These are phyloP conservation scores for Lottia gigantea DNA, from an alignment of 2,888 invertebrate genomes.

Conservation along the genomic window DNA sequence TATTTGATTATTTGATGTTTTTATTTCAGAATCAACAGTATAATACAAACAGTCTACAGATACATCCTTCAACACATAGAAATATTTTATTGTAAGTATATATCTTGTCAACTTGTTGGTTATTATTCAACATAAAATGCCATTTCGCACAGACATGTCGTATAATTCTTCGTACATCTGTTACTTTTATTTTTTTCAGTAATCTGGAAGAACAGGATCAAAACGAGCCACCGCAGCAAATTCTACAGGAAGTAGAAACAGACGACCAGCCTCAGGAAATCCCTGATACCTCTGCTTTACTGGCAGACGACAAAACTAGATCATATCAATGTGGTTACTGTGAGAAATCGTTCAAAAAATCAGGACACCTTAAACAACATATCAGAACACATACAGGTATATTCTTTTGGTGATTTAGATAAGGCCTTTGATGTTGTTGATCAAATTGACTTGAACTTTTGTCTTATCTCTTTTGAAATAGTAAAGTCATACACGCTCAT, in stretches of 20 bases:
- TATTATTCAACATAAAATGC: too few species aligned
- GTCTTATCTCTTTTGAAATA: too few species aligned
- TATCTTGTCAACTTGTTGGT: background rate
- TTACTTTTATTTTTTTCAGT: too few species aligned
- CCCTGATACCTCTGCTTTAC: background rate
- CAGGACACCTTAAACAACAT: conserved; percentile 70
- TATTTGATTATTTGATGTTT: too few species aligned
- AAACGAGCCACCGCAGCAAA: conserved; percentile 25
- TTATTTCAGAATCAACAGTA: too few species aligned
- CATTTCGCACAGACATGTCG: too few species aligned
- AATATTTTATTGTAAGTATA: background rate
- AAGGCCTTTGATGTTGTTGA: too few species aligned
- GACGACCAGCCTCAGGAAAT: conserved; percentile 12
- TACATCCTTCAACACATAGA: background rate
- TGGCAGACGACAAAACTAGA: conserved; percentile 20
- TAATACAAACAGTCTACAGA: background rate
- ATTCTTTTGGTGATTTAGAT: background rate
- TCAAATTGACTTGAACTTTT: too few species aligned
- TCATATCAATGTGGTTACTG: conserved; percentile 70
- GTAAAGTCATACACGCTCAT: too few species aligned
- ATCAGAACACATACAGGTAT: conserved; percentile 68
- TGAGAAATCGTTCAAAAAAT: conserved; percentile 69
- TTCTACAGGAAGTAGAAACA: conserved; percentile 17
- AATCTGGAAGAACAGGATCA: conserved; percentile 14
- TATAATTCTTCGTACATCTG: too few species aligned